Evolutionary conservation across 2,888 invertebrate genomes (phyloP).

Genomic region (Plebejus anna): DNA sequence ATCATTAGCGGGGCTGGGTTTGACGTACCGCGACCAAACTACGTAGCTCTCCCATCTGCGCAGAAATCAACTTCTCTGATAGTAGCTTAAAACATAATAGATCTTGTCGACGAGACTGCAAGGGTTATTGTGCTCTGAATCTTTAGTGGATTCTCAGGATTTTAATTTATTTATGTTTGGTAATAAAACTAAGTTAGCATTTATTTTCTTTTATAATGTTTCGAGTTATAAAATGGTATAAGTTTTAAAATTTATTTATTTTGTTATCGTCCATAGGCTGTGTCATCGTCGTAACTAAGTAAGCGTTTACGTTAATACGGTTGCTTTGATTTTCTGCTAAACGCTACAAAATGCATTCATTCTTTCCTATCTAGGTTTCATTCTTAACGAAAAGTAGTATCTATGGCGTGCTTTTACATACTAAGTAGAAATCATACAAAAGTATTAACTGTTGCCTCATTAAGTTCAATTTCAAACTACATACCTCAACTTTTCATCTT

Average conservation of each 20-base stretch:
- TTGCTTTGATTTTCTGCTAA: not conserved
- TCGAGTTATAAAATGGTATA: not conserved
- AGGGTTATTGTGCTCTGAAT: too few species aligned
- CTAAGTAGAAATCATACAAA: conserved; percentile 6
- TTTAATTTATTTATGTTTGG: too few species aligned
- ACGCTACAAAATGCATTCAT: not conserved
- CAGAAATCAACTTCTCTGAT: too few species aligned
- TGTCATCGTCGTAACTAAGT: not conserved
- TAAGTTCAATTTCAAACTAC: not conserved
- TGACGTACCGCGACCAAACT: too few species aligned
- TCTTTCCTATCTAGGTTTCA: not conserved
- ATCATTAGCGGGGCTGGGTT: too few species aligned
- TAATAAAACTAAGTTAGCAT: too few species aligned
- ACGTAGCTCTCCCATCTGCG: too few species aligned
- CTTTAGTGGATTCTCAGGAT: too few species aligned
- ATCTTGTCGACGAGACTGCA: too few species aligned
- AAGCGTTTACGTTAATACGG: not conserved
- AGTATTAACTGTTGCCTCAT: not conserved
- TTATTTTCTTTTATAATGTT: too few species aligned
- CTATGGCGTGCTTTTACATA: not conserved
- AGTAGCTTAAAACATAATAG: too few species aligned
- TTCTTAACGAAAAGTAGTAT: not conserved
- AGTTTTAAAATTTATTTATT: not conserved
- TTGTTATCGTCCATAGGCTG: conserved; percentile 1
- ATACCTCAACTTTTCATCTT: not conserved